Base-by-base conservation (phyloP, 2,113 vertebrate genomes). In the Leptodactylus fuscus region DNA sequence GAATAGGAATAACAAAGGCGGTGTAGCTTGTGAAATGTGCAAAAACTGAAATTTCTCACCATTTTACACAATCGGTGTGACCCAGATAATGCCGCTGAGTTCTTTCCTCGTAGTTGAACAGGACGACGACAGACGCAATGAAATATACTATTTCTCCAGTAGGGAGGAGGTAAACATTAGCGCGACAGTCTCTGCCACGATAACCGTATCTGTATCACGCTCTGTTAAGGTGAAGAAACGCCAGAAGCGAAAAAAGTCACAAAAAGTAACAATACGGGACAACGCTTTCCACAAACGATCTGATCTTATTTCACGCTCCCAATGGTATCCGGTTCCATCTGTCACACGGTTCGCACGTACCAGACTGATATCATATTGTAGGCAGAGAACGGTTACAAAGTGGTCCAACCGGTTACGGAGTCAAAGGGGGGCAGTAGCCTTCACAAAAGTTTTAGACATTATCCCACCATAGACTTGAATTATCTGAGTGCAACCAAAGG, bases 81-180 rank as follows among this genome's bases (percentile, higher is more conserved):
- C 98, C 97, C 81, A 98, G 92, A 91, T 97, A 99, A 90, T 98
- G 97, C 51, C 97, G 93, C 78, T 99, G 98, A 55, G 97, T 98
- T 85, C 95, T 93, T 76, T 98, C 97, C 69, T 99, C 97, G 13
- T 97, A 97, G 92, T 98, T 98, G 91, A 98, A 99, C 0, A 99
- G 93, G 85, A 97, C 96, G 16, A 99, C 98, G 18, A 98, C 96
- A 0, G 97, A 99, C 12, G 98, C 98, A 15, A 99, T 94, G 88
- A 99, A 99, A 92, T 99, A 99, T 0, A 99, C 96, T 0, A 97
- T 96, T 91, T 99, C 97, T 78, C 98, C 98, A 0, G 98, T 99
- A 83, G 97, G 98, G 84, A 99, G 95, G 89, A 99, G 95, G 93
- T 95, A 97, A 89, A 99, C 93, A 79, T 99, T 99, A 34, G 97